Evolutionary conservation across 1,140 invertebrate species (phyloP).

Genomic region (Idris sp.): DNA sequence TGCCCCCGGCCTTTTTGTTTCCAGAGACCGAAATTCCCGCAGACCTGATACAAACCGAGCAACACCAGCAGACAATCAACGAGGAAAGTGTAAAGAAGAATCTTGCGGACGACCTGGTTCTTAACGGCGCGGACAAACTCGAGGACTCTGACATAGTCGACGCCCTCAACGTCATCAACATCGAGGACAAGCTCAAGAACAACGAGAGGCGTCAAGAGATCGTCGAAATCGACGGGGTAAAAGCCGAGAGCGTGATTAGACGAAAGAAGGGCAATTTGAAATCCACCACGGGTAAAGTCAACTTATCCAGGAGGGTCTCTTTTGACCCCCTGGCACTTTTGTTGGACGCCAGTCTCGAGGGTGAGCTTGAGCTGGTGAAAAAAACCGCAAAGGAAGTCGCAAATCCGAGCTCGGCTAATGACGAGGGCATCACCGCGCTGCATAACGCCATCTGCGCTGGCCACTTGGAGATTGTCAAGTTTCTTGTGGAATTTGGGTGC

Average conservation of each 20-base stretch:
- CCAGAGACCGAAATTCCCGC: conserved; percentile 85
- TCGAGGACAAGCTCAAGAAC: conserved; percentile 73
- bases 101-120: conserved; percentile 20
- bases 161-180: conserved; percentile 75
- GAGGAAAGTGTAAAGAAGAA: conserved; percentile 66
- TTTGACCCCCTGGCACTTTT: conserved; percentile 98
- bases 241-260: conserved; percentile 80
- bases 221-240: conserved; percentile 72
- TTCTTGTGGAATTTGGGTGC: conserved; percentile 97
- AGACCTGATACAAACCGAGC: conserved; percentile 79
- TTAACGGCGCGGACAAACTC: conserved; percentile 68
- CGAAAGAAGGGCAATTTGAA: conserved; percentile 88
- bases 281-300: conserved; percentile 84
- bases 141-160: conserved; percentile 76
- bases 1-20: conserved; percentile 89
- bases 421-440: conserved; percentile 98
- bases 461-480: conserved; percentile 98
- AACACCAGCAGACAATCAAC: conserved; percentile 67
- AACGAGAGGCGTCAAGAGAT: conserved; percentile 58
- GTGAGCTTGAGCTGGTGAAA: conserved; percentile 97
- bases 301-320: conserved; percentile 90
- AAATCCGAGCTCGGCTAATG: conserved; percentile 97
- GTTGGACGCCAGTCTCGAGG: conserved; percentile 97
- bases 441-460: conserved; percentile 99
- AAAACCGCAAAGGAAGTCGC: conserved; percentile 95